These are phyloP conservation scores for Gymnothorax javanicus DNA, from an alignment of 2,797 vertebrate genomes.

Conservation along the genomic window DNA sequence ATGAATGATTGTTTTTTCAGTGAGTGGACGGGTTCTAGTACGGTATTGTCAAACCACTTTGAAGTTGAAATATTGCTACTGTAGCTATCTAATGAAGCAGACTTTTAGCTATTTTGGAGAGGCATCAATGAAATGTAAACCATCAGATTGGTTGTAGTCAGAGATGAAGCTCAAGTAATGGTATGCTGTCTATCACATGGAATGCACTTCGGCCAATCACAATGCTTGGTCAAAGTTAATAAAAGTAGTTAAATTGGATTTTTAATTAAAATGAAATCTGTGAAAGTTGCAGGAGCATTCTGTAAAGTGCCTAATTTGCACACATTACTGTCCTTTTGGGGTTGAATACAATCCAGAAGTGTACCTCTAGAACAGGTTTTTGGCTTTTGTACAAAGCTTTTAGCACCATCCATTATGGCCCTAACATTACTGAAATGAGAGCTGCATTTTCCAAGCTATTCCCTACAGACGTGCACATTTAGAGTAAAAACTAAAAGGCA, in stretches of 20 bases:
- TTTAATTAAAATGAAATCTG: background rate
- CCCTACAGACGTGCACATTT: background rate
- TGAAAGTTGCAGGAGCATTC: background rate
- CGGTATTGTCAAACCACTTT: too few relatives aligned
- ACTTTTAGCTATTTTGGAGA: too few relatives aligned
- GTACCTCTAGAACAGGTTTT: constrained; percentile 24
- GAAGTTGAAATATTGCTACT: too few relatives aligned
- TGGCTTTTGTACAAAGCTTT: constrained; percentile 38
- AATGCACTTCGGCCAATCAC: too few relatives aligned
- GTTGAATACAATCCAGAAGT: background rate
- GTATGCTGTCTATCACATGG: too few relatives aligned
- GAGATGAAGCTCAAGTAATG: too few relatives aligned
- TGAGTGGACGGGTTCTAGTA: too few relatives aligned
- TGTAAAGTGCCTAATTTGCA: background rate
- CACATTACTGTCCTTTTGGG: background rate
- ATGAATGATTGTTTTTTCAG: too few relatives aligned
- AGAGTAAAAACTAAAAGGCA: constrained; percentile 22
- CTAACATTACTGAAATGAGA: constrained; percentile 58
- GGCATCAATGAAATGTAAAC: too few relatives aligned
- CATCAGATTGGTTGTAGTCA: too few relatives aligned
- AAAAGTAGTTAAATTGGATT: background rate
- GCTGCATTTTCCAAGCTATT: constrained; percentile 39
- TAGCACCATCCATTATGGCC: constrained; percentile 54
- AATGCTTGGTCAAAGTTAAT: too few relatives aligned
- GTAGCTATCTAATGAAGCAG: too few relatives aligned